Conservation (phyloP, 2,888 invertebrate genomes). For the Arrhopalites spinosus region DNA sequence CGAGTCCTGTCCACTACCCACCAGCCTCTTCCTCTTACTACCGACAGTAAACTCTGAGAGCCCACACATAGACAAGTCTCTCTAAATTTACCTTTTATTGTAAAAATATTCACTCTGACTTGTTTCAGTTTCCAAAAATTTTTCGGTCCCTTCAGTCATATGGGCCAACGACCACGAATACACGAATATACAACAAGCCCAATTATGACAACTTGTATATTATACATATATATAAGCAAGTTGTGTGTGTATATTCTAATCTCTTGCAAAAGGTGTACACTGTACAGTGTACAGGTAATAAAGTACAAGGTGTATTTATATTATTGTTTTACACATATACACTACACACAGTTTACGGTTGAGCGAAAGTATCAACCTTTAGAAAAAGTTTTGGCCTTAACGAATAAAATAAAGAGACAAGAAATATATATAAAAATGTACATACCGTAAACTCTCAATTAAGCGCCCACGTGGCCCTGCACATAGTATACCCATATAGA, state of each 20-base stretch:
- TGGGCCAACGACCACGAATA: conserved; percentile 5
- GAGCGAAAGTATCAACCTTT: too few relatives aligned
- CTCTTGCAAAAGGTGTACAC: too few relatives aligned
- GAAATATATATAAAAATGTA: too few relatives aligned
- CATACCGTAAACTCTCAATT: too few relatives aligned
- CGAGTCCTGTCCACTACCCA: neutral
- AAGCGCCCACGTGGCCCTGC: too few relatives aligned
- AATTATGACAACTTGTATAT: neutral
- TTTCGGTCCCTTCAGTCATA: neutral
- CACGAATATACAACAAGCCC: neutral
- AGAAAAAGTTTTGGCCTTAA: too few relatives aligned
- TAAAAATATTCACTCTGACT: neutral
- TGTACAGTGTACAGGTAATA: neutral
- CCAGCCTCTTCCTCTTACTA: neutral
- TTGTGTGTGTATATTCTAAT: neutral
- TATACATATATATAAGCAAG: neutral
- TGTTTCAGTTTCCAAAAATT: neutral
- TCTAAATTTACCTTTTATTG: conserved; percentile 26
- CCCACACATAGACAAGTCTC: conserved; percentile 23
- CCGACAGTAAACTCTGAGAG: conserved; percentile 14
- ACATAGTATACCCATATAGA: too few relatives aligned
- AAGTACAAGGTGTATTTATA: neutral
- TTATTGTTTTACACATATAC: too few relatives aligned
- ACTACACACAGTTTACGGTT: too few relatives aligned
- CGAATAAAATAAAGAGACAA: too few relatives aligned